Percentiles rank a stretch among this genome's conserved stretches.
Evolutionary conservation across 2,113 vertebrate species (phyloP).

Genomic region (Aegypius monachus): DNA sequence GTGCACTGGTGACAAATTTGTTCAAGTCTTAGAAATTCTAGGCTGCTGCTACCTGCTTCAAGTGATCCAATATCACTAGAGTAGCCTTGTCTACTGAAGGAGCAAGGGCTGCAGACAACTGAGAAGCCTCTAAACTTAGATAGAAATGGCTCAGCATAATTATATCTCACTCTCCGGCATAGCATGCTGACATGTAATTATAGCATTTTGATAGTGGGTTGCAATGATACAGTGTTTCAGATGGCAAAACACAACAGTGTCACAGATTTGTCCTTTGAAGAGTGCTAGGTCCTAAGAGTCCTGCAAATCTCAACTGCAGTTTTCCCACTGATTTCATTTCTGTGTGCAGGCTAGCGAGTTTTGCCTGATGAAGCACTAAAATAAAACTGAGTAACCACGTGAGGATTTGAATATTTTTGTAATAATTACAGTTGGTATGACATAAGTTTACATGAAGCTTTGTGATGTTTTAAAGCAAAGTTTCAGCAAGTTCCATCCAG

Average conservation of each 20-base stretch:
- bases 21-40: not conserved
- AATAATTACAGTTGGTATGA: not conserved
- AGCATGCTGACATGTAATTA: not conserved
- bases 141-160: conserved; percentile 15
- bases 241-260: not conserved
- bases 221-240: not conserved
- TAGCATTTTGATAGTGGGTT: not conserved
- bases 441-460: not conserved
- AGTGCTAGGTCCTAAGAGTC: not conserved
- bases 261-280: not conserved
- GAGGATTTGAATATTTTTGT: not conserved
- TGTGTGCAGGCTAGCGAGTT: not conserved
- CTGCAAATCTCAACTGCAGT: not conserved
- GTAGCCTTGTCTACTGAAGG: not conserved
- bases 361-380: not conserved
- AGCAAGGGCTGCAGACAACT: not conserved
- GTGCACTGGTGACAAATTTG: not conserved
- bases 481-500: not conserved
- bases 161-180: not conserved
- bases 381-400: not conserved
- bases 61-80: conserved; percentile 18
- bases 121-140: conserved; percentile 40
- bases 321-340: not conserved
- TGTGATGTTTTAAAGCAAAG: not conserved
- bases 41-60: not conserved